Conservation (phyloP, 2,113 vertebrate genomes). For the Siniperca chuatsi region DNA sequence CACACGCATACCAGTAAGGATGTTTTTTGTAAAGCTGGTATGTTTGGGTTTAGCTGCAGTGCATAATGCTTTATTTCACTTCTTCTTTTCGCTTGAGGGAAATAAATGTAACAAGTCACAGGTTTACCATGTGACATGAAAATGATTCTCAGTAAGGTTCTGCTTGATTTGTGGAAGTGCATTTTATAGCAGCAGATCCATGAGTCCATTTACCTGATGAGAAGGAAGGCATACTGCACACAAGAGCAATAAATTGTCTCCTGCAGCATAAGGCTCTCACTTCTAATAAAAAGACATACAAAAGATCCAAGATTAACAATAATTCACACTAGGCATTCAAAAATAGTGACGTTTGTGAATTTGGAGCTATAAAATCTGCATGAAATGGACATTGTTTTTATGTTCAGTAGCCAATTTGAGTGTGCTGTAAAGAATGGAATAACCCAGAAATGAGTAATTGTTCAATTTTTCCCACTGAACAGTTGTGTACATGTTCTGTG, state of each 20-base stretch:
- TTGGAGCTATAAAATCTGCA: background rate
- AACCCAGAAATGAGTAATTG: background rate
- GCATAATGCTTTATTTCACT: conserved; percentile 21
- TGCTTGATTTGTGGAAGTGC: conserved; percentile 49
- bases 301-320: background rate
- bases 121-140: conserved; percentile 24
- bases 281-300: background rate
- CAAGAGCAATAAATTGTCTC: conserved; percentile 14
- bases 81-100: background rate
- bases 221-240: conserved; percentile 18
- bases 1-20: background rate
- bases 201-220: conserved; percentile 56
- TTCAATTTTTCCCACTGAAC: background rate
- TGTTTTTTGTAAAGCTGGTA: background rate
- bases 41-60: background rate
- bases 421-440: background rate
- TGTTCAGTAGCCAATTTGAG: background rate
- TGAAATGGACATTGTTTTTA: background rate
- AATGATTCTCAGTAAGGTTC: conserved; percentile 12
- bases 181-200: conserved; percentile 14
- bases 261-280: conserved; percentile 3
- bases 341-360: background rate
- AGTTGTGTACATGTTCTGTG: background rate
- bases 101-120: conserved; percentile 10
- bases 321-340: no score